These are phyloP conservation scores for Troides helena DNA, from an alignment of 2,888 invertebrate genomes.

Conservation along the genomic window DNA sequence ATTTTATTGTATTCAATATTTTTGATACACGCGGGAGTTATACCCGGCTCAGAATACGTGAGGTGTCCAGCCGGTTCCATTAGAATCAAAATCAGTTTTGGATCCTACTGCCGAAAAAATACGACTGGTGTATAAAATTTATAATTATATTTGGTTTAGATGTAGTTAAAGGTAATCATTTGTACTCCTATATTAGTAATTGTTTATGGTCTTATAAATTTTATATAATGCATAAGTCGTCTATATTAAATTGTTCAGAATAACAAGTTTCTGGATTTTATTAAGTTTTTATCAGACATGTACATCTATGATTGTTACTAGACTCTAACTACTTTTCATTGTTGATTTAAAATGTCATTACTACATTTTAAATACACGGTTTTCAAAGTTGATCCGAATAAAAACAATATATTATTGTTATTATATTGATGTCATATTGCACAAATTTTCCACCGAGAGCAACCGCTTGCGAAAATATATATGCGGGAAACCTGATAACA, in stretches of 20 bases:
- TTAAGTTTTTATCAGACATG: background rate
- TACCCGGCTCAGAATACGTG: slow-evolving; percentile 8
- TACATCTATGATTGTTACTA: background rate
- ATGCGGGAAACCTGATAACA: slow-evolving; percentile 17
- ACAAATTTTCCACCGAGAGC: background rate
- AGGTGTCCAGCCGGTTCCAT: slow-evolving; percentile 15
- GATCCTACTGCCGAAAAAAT: slow-evolving; percentile 25
- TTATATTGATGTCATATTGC: background rate
- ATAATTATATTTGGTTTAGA: background rate
- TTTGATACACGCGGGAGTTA: slow-evolving; percentile 9
- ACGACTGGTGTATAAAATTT: slow-evolving; percentile 8
- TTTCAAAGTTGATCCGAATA: no score
- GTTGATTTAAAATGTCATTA: background rate
- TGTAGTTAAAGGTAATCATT: background rate
- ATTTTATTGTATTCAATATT: slow-evolving; percentile 3
- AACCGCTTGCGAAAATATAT: background rate
- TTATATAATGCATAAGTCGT: background rate
- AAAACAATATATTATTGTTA: no score
- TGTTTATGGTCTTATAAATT: background rate
- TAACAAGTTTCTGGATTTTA: background rate
- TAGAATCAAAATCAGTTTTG: slow-evolving; percentile 18
- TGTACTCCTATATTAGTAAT: background rate
- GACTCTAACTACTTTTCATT: background rate
- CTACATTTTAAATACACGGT: background rate
- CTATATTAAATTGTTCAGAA: background rate